phyloP scores from a whole-genome alignment of 2,113 vertebrate species.

The Notothenia coriiceps region DNA sequence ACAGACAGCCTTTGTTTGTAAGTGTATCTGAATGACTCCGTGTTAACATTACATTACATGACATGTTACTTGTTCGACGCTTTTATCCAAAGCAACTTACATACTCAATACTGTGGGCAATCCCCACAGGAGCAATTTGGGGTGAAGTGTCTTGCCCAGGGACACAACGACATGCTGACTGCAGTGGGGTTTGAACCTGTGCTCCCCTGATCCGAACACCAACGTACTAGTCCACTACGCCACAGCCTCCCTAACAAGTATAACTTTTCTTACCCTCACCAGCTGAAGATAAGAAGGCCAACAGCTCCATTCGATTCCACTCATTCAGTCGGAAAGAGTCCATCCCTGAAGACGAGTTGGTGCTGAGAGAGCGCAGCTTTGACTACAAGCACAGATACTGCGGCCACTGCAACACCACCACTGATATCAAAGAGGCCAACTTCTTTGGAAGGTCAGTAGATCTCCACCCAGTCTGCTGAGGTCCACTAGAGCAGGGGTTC shows the following conservation, averaged over 20 bases:
- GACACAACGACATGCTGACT: no score
- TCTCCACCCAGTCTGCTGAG: neutral
- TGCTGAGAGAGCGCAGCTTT: constrained; percentile 93
- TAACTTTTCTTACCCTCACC: neutral
- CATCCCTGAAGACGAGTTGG: constrained; percentile 94
- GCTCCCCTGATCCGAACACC: no score
- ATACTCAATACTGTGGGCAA: no score
- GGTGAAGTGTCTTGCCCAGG: no score
- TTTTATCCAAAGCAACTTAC: no score
- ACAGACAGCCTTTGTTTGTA: no score
- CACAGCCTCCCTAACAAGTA: no score
- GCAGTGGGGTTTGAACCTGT: no score
- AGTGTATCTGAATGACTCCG: neutral
- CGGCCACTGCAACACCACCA: constrained; percentile 99
- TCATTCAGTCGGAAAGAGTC: constrained; percentile 93
- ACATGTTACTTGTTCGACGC: no score
- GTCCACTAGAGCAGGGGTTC: neutral
- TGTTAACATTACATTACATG: neutral
- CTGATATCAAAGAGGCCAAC: constrained; percentile 98
- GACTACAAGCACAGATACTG: constrained; percentile 99
- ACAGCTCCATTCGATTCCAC: constrained; percentile 90
- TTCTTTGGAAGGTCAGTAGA: constrained; percentile 96
- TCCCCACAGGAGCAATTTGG: no score
- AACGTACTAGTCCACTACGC: no score
- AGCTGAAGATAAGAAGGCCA: constrained; percentile 93